Percentiles rank a stretch among this genome's conserved stretches.
phyloP scores from a whole-genome alignment of 2,113 vertebrate genomes.

The Peromyscus californicus region DNA sequence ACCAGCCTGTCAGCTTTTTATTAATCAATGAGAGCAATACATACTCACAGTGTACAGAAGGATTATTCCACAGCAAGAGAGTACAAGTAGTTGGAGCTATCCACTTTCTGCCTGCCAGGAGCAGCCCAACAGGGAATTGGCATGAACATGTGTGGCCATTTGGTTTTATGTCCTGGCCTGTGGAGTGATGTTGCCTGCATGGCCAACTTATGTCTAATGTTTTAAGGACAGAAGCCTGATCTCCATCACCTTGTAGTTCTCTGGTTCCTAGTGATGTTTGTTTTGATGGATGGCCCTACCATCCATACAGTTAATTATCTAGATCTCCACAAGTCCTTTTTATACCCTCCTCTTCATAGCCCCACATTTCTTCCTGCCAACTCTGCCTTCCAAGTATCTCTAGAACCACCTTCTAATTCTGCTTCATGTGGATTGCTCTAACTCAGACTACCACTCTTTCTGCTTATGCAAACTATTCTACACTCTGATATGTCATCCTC shows the following conservation, averaged over 20 bases:
- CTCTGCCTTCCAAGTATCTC: background rate
- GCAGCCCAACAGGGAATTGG: background rate
- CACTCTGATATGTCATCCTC: background rate
- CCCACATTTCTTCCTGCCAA: background rate
- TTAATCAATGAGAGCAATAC: no score
- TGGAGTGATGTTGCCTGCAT: background rate
- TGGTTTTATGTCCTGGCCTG: background rate
- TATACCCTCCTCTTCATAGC: background rate
- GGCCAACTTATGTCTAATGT: background rate
- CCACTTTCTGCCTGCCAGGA: background rate
- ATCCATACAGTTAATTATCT: background rate
- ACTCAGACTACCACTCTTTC: background rate
- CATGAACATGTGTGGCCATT: background rate
- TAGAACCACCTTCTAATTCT: background rate
- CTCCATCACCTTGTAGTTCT: background rate
- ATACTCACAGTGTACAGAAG: no score
- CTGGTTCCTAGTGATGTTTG: background rate
- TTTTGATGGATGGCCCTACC: background rate
- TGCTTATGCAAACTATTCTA: background rate
- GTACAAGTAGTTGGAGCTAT: background rate
- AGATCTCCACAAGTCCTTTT: background rate
- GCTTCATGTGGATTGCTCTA: background rate
- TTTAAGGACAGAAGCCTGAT: background rate
- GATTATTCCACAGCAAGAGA: background rate
- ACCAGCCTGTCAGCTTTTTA: no score